Evolutionary conservation across 2,888 invertebrate genomes (phyloP).

Genomic region (Dichetophora obliterata): DNA sequence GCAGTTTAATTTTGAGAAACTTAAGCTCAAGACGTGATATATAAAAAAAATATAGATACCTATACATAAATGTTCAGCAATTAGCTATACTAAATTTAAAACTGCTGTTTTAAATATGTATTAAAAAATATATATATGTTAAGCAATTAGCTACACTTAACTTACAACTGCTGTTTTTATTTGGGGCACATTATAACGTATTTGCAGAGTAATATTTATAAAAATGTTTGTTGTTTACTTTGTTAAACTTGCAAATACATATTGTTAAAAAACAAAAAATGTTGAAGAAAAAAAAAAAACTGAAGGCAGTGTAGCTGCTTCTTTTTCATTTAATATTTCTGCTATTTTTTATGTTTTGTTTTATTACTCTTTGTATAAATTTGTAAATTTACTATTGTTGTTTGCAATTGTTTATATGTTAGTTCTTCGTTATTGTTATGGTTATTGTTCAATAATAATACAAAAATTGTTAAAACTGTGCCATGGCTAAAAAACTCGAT

Average conservation of each 20-base stretch:
- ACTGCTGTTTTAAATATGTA: background rate
- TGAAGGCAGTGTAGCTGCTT: conserved; percentile 33
- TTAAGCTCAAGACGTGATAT: background rate
- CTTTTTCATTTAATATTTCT: background rate
- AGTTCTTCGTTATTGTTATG: background rate
- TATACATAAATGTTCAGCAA: background rate
- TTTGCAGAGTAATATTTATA: background rate
- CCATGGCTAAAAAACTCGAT: conserved; percentile 26
- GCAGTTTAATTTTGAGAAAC: background rate
- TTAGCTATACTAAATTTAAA: conserved; percentile 15
- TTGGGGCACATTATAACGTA: background rate
- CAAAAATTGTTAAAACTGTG: conserved; percentile 10
- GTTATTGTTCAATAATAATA: conserved; percentile 14
- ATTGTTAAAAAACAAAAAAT: background rate
- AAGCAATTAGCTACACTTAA: conserved; percentile 13
- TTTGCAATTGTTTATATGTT: conserved; percentile 5
- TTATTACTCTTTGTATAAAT: conserved; percentile 24
- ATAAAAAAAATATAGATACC: background rate
- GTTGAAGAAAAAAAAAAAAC: too few species aligned
- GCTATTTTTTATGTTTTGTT: too few species aligned
- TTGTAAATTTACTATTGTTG: conserved; percentile 23
- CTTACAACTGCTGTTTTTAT: background rate
- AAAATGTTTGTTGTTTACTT: background rate
- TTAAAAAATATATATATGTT: background rate
- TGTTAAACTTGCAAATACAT: conserved; percentile 14